Percentiles rank a stretch among this genome's conserved stretches.
These are phyloP conservation scores for Cochlearius cochlearius DNA, from an alignment of 2,113 vertebrate species.

Conservation along the genomic window DNA sequence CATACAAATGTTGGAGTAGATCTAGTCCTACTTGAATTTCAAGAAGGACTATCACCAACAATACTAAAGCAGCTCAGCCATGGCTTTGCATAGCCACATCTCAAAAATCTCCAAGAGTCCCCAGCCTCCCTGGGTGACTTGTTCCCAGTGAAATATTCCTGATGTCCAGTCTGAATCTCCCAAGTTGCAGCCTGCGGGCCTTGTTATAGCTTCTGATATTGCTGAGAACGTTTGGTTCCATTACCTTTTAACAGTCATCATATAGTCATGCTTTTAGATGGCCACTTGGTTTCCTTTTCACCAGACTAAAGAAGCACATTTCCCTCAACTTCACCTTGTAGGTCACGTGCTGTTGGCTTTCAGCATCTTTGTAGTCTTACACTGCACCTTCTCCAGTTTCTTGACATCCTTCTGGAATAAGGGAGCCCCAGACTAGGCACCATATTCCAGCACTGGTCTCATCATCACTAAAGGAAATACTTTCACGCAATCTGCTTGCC, in stretches of 20 bases:
- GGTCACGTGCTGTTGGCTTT: neutral
- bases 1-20: neutral
- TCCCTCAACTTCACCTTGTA: neutral
- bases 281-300: neutral
- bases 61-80: neutral
- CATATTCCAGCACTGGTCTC: neutral
- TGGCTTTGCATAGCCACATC: neutral
- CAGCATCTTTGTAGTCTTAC: neutral
- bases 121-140: neutral
- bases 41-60: fast-evolving
- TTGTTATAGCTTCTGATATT: neutral
- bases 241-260: neutral
- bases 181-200: neutral
- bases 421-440: fast-evolving
- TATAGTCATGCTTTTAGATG: neutral
- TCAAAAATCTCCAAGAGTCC: neutral
- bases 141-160: neutral
- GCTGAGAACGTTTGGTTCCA: neutral
- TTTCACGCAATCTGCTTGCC: neutral
- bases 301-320: neutral
- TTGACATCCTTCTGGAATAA: neutral
- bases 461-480: neutral
- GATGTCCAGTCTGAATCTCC: neutral
- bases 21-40: neutral
- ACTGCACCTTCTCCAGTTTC: neutral